Base-by-base conservation (phyloP, 2,888 invertebrate genomes). In the Oligia strigilis region DNA sequence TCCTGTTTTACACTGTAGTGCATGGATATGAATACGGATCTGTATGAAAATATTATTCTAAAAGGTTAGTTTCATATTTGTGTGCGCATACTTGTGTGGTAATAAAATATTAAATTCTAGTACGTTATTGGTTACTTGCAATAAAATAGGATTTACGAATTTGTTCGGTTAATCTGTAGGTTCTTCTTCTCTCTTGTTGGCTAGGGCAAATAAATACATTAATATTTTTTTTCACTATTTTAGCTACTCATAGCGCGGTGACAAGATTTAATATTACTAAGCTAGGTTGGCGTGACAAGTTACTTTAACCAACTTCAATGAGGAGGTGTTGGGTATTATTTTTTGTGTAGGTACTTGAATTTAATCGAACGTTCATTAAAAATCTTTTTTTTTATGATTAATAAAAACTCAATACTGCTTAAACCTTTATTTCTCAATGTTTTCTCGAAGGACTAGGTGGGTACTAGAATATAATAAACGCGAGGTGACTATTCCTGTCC, bases 1-100 rank as follows among this genome's bases (percentile, higher is more conserved):
- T 91, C 82, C 84, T 83, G 87, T 88, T 84, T 84, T 93, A 91
- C 93, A 95, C 90, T 88, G 81, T 75, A 83, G 88, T 84, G 90
- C 92, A 91, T 85, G 83, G 88, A 90, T 40, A 40, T 0, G 40
- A 91, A 89, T 81, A 74, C 9, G 81, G 72, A 77, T 79, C 60
- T 52, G 75, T 82, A 81, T 82, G 83, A 75, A 71, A 83, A 85
- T 73, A 77, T 72, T 82, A 80, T 88, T 72, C 46, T 79, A 81
- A 74, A 74, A 77, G 71, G 80, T 86, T 80, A 81, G 77, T 75
- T 84, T 76, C n/a, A 29, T 46, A 72, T 80, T 82, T 69, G 62
- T 73, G 70, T 62, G 71, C 49, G 49, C 4, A 36, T n/a, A 17
- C 40, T 70, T 81, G 29, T 46, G 58, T 43, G 29, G 64, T 60